Evolutionary conservation across 2,113 vertebrate genomes (phyloP), one percentile per base, ranked within the genome.

Genomic region (Talpa occidentalis): DNA sequence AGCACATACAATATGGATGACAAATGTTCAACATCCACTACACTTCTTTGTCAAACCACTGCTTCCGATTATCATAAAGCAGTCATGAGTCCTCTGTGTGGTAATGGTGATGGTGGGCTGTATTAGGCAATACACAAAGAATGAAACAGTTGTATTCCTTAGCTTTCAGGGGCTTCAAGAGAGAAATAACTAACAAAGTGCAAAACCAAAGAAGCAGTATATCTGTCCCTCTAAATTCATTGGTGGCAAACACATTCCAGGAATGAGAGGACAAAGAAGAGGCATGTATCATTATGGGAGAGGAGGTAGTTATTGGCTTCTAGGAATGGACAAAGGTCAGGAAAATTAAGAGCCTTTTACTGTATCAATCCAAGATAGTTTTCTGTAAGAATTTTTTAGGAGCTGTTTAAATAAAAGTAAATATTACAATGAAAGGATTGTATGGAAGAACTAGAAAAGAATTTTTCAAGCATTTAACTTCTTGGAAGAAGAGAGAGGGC

Each of bases 51-150:
- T 74, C 81, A 95, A 96, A 81, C 64, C 64, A 91, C 15, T 94
- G 72, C 66, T 94, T 92, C 56, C 54, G 88, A 90, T 86, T 92
- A 97, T 88, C 74, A 89, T 89, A 95, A 95, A 83, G 47, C 54
- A 77, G 56, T 83, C 93, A 35, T 56, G 66, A 94, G 44, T 85
- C n/a, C 85, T 72, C 62, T 88, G 30, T 88, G 80, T 87, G 44
- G 35, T 81, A 93, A 96, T 81, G n/a, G 28, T 54, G 42, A 94
- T 85, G 37, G 86, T 91, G 66, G 89, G 56, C 69, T 97, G 64
- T 86, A 94, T 90, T 56, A 85, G 69, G 93, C 80, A 95, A 95
- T 40, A 87, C 10, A 91, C 83, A 90, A 95, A 94, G 81, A 96
- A 95, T 78, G 83, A 81, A 94, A 93, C 42, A 95, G 91, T 93